Evolutionary conservation across 2,797 vertebrate species (phyloP).

Genomic region (Sarcophilus harrisii): DNA sequence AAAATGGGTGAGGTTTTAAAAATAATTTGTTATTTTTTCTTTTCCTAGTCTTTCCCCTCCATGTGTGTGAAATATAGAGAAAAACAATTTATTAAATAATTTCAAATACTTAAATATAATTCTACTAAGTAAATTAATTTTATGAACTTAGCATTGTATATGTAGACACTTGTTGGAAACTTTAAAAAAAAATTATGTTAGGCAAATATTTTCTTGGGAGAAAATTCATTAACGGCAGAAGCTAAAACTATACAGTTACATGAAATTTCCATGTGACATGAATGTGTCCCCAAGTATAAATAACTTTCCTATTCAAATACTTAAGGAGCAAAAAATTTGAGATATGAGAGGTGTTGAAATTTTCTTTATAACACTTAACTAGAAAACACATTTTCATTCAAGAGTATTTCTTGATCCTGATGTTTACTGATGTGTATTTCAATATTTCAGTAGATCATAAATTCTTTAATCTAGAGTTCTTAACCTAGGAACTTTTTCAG

Average conservation of each 20-base stretch:
- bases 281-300: slow-evolving; percentile 52
- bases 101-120: slow-evolving; percentile 26
- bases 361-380: slow-evolving; percentile 24
- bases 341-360: slow-evolving; percentile 7
- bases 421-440: not conserved
- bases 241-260: slow-evolving; percentile 46
- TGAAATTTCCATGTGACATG: slow-evolving; percentile 52
- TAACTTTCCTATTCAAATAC: slow-evolving; percentile 32
- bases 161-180: not conserved
- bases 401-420: slow-evolving; percentile 3
- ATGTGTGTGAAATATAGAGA: slow-evolving; percentile 15
- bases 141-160: not conserved
- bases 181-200: no score
- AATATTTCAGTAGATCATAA: not conserved
- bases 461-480: not conserved
- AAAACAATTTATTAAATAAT: slow-evolving; percentile 25
- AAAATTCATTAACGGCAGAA: slow-evolving; percentile 35
- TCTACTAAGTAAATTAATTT: not conserved
- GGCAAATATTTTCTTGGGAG: slow-evolving; percentile 40
- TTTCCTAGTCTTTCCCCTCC: not conserved
- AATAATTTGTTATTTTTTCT: slow-evolving; percentile 42
- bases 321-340: not conserved
- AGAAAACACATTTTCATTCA: slow-evolving; percentile 12
- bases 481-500: not conserved
- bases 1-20: slow-evolving; percentile 7